A percentile compares a stretch with the other conserved stretches of the same genome.
Conservation (phyloP, 2,888 invertebrate species). For the Pandemis heparana region DNA sequence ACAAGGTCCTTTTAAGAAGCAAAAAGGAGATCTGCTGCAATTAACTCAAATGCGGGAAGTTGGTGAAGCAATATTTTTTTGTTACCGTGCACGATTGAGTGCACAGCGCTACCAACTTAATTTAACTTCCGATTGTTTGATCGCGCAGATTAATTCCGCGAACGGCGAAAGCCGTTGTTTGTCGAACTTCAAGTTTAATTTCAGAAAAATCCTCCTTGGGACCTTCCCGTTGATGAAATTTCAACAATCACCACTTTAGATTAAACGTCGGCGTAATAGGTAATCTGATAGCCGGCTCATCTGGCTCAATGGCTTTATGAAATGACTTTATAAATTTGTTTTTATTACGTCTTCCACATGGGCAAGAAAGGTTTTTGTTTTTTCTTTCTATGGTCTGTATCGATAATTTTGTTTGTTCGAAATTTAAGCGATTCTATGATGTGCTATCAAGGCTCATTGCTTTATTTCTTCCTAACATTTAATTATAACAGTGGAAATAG, state of each 20-base stretch:
- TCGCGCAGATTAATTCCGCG: constrained; percentile 34
- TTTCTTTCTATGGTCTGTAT: too few species aligned
- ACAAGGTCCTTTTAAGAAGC: not conserved
- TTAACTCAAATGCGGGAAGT: not conserved
- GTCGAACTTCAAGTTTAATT: constrained; percentile 33
- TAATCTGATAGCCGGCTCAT: constrained; percentile 24
- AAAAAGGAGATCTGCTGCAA: not conserved
- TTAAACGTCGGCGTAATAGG: constrained; percentile 27
- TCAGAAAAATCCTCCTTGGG: constrained; percentile 20
- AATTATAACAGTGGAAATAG: too few species aligned
- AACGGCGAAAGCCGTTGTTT: constrained; percentile 22
- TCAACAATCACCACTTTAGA: constrained; percentile 21
- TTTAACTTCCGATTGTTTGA: constrained; percentile 39
- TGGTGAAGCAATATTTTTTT: not conserved
- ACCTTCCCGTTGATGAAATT: constrained; percentile 25
- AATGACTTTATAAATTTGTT: constrained; percentile 21
- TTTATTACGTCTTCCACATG: not conserved
- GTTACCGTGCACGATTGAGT: not conserved
- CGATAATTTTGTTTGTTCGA: too few species aligned
- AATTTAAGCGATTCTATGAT: too few species aligned
- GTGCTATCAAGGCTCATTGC: too few species aligned
- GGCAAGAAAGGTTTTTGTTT: not conserved
- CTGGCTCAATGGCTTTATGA: constrained; percentile 13
- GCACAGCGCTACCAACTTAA: constrained; percentile 19
- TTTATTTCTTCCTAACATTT: too few species aligned